Evolutionary conservation across 2,888 invertebrate species (phyloP), one percentile per base, ranked within the genome.

Genomic region (Caenorhabditis wallacei): DNA sequence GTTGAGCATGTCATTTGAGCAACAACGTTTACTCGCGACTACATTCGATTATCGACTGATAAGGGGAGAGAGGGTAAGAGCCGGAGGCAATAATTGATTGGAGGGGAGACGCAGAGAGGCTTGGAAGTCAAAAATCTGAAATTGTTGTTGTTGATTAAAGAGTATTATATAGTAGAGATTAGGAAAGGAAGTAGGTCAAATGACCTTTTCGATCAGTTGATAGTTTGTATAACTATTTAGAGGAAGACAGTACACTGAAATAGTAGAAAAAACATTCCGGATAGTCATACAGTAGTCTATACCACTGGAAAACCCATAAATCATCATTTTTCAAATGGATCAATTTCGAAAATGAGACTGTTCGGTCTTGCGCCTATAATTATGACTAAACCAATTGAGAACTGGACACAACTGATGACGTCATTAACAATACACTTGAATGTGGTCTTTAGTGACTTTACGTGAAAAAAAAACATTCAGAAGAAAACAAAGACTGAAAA

Each of bases 1-100:
- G 53, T 63, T 76, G 61, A 68, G 69, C 75, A 76, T 76, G 75
- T 68, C 78, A 68, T 68, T 69, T 76, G 66, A 68, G 57, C 56
- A 76, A 57, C 20, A 40, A 43, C 63, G 26, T 16, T 48, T 53
- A 66, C 53, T 71, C 56, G 74, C 54, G 63, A 74, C 74, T 74
- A 64, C 64, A 66, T 66, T 75, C 75, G 51, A 76, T 43, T 43
- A 53, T 51, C 11, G 56, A 56, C 56, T 76, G 76, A 76, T 76
- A 69, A 76, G 51, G 37, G 7, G 46, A 24, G 20, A 48, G 2
- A n/a, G 74, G 3, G 0, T 26, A 16, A 16, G 59, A 22, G 48
- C 43, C 20, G 48, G 20, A 53, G 43, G 20, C 37, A n/a, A 24
- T 30, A 30, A 3, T 30, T 30, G 30, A 30, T 37, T 7, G 59